Evolutionary conservation across 2,888 invertebrate species (phyloP).

Genomic region (Ochropleura leucogaster): DNA sequence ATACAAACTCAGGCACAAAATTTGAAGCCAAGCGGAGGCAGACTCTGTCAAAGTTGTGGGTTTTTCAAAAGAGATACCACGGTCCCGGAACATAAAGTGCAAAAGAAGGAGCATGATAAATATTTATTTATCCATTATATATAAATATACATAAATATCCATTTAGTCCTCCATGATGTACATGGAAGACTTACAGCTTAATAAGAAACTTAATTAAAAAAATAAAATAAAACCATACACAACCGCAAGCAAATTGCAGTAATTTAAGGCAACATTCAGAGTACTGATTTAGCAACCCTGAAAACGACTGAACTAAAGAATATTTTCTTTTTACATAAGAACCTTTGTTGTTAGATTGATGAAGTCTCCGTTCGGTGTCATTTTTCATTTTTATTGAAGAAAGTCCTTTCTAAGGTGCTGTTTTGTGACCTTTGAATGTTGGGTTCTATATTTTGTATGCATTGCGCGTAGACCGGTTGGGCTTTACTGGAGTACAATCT

Average conservation of each 20-base stretch:
- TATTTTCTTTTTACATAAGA: conserved; percentile 45
- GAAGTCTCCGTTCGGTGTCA: conserved; percentile 30
- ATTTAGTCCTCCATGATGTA: too few species aligned
- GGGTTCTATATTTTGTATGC: background rate
- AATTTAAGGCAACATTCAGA: background rate
- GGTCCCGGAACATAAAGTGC: too few species aligned
- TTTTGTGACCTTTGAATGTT: background rate
- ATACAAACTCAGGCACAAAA: background rate
- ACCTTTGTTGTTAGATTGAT: conserved; percentile 47
- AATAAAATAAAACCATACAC: too few species aligned
- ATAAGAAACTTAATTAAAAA: too few species aligned
- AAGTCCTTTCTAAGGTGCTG: background rate
- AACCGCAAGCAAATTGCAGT: background rate
- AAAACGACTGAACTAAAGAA: conserved; percentile 46
- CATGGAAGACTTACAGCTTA: too few species aligned
- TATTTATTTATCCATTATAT: too few species aligned
- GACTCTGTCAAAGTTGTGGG: background rate
- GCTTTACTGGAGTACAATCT: background rate
- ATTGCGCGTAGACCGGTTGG: background rate
- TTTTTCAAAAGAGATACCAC: too few species aligned
- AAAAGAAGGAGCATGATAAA: too few species aligned
- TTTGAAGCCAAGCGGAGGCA: background rate
- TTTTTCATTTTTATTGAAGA: conserved; percentile 39
- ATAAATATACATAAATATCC: too few species aligned
- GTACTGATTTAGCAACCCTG: background rate